Base-by-base conservation (phyloP, 1,140 invertebrate genomes). In the Teleopsis dalmanni region DNA sequence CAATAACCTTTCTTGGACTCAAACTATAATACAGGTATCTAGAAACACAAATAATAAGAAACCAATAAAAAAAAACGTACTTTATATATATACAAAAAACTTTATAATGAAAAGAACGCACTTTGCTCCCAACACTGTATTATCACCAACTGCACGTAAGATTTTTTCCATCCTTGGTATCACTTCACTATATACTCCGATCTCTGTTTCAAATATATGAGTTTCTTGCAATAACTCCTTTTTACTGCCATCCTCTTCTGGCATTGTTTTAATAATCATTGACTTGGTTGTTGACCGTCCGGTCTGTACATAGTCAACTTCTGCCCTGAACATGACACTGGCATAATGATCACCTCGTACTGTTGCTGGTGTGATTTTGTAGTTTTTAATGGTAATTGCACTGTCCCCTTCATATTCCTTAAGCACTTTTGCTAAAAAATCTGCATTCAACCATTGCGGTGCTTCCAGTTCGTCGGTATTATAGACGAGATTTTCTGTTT, bases 221-320 rank as follows among this genome's bases (percentile, higher is more conserved):
- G 27, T 13, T 1, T 53, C 38, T 0, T 21, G 14, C 3, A 61
- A 5, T 26, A 61, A 36, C 3, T 63, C 54, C 36, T 61, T 59
- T 14, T 63, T 63, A 3, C 42, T 14, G 1, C 57, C 54, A 1
- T 63, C 57, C 25, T 36, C 8, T 10, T 59, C 54, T 1, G 62
- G 62, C 51, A 59, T 52, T 1, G 57, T 59, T 26, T 65, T 65
- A 1, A 63, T 38, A 13, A 65, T 61, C 18, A 63, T 37, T 1
- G 59, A 43, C 16, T 55, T 41, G 2, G 21, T 13, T 13, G 40
- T 40, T 2, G n/a, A 11, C 16, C n/a, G 16, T 1, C 25, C 42
- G 22, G 21, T 18, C 13, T 35, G 46, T 21, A 26, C 22, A 29
- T 57, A 61, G 7, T 56, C 26, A 2, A 54, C 33, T 0, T 3